Percentiles rank a stretch among this genome's conserved stretches.
Conservation (phyloP, 2,113 vertebrate species). For the Cochlearius cochlearius region DNA sequence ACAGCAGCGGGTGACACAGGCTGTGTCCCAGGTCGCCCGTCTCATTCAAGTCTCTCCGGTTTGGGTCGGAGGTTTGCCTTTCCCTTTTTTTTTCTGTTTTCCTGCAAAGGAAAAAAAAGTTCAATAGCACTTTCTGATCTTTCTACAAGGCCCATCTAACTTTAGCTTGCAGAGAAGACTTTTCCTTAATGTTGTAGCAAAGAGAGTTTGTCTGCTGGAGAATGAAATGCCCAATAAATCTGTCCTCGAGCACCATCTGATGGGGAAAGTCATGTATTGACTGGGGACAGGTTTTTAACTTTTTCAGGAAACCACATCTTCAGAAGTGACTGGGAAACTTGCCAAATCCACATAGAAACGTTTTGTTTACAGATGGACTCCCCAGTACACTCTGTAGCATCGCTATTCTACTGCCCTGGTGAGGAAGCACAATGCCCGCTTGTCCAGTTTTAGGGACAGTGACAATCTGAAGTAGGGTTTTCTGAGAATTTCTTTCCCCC, state of each 20-base stretch:
- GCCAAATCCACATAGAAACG: background rate
- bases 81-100: background rate
- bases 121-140: background rate
- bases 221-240: background rate
- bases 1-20: background rate
- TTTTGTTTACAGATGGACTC: background rate
- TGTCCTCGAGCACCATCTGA: constrained; percentile 66
- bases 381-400: background rate
- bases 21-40: background rate
- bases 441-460: background rate
- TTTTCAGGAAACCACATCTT: background rate
- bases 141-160: background rate
- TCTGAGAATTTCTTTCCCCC: background rate
- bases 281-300: background rate
- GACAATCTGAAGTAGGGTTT: background rate
- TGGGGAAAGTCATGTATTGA: constrained; percentile 41
- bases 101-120: background rate
- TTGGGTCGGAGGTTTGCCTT: background rate
- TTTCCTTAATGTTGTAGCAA: background rate
- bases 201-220: background rate
- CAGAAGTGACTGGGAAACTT: background rate
- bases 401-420: background rate
- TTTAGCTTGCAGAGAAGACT: background rate
- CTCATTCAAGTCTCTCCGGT: background rate
- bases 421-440: background rate